phyloP scores from a whole-genome alignment of 2,888 invertebrate species.

The Luffia ferchaultella region DNA sequence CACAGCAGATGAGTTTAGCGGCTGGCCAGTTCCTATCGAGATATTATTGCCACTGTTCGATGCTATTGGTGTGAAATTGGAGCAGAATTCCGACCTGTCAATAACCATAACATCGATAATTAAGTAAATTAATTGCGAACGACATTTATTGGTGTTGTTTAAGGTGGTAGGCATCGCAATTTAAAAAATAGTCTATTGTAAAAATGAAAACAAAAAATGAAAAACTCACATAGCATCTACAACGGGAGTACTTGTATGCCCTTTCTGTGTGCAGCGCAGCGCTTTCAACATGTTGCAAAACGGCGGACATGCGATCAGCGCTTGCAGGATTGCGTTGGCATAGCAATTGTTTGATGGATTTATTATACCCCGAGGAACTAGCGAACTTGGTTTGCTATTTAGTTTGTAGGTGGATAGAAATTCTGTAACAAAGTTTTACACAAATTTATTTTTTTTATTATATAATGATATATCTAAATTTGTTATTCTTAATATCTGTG shows the following conservation, averaged over 20 bases:
- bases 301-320: conserved; percentile 86
- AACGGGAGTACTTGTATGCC: conserved; percentile 69
- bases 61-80: conserved; percentile 71
- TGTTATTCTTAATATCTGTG: no score
- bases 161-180: no score
- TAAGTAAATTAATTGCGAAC: no score
- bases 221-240: conserved; percentile 84
- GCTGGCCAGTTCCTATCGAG: conserved; percentile 65
- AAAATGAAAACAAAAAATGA: no score
- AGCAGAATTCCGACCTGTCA: conserved; percentile 69
- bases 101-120: no score
- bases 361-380: conserved; percentile 81
- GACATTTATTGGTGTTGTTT: no score
- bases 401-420: conserved; percentile 70
- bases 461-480: neutral
- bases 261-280: conserved; percentile 60
- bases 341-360: conserved; percentile 91
- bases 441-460: neutral
- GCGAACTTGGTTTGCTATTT: conserved; percentile 73
- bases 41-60: conserved; percentile 51
- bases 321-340: conserved; percentile 87
- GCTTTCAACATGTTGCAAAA: conserved; percentile 81
- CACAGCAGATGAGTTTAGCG: conserved; percentile 81
- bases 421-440: conserved; percentile 48
- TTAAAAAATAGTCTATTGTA: no score